Conservation (phyloP, 1,140 invertebrate genomes). For the Bombus pyrosoma region DNA sequence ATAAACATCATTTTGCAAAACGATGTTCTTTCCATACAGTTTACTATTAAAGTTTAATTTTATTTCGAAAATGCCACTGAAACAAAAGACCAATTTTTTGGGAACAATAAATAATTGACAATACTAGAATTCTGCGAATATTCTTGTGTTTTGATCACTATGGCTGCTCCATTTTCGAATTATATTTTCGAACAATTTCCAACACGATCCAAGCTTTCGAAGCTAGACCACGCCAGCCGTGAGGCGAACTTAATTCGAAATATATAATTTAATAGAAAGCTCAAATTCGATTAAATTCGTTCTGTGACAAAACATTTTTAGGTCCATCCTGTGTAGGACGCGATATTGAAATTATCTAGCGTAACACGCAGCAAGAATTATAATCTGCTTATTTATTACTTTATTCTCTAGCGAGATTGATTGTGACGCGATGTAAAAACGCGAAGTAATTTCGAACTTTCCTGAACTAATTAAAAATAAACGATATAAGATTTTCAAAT, state of each 20-base stretch:
- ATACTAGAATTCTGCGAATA: neutral
- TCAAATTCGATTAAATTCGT: slow-evolving; percentile 6
- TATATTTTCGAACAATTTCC: neutral
- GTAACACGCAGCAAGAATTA: neutral
- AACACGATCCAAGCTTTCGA: neutral
- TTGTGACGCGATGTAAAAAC: neutral
- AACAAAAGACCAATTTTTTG: neutral
- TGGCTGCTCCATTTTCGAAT: too few species aligned
- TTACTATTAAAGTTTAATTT: too few species aligned
- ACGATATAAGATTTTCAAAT: too few species aligned
- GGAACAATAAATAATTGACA: neutral
- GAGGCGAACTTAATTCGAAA: neutral
- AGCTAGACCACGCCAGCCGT: neutral
- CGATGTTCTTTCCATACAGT: too few species aligned
- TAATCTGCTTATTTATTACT: neutral
- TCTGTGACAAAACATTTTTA: neutral
- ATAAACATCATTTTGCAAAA: too few species aligned
- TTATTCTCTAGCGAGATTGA: neutral
- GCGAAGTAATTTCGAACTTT: too few species aligned
- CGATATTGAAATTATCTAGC: neutral
- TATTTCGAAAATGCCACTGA: neutral
- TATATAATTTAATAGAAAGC: slow-evolving; percentile 16
- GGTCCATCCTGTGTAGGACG: neutral
- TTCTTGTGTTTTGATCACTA: neutral
- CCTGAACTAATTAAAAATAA: too few species aligned